phyloP scores from a whole-genome alignment of 2,797 vertebrate genomes.

The Enteromius radiatus region DNA sequence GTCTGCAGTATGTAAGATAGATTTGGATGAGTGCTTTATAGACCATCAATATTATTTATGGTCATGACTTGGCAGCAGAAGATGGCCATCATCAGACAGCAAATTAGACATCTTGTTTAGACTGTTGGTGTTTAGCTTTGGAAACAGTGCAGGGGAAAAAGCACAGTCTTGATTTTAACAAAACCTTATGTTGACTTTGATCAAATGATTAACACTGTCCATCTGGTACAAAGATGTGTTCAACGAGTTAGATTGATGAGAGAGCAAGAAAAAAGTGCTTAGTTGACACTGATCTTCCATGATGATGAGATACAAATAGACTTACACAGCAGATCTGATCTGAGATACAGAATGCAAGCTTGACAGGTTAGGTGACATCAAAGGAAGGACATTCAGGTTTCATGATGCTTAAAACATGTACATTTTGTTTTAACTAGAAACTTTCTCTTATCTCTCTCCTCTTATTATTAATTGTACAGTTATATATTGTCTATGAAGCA shows the following conservation, averaged over 20 bases:
- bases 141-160: neutral
- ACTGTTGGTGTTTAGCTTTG: neutral
- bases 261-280: conserved; percentile 18
- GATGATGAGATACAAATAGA: conserved; percentile 13
- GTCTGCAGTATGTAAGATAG: conserved; percentile 30
- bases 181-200: conserved; percentile 5
- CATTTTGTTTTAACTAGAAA: neutral
- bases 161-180: conserved; percentile 4
- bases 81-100: neutral
- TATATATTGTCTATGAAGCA: neutral
- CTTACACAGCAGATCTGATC: conserved; percentile 29
- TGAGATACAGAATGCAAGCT: neutral
- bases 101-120: neutral
- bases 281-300: conserved; percentile 23
- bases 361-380: neutral
- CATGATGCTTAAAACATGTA: neutral
- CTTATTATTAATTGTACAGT: neutral
- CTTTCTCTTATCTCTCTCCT: neutral
- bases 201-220: conserved; percentile 11
- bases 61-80: conserved; percentile 2
- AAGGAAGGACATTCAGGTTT: neutral
- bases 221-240: neutral
- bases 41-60: neutral
- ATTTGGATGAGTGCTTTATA: conserved; percentile 16
- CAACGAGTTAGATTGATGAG: neutral